phyloP scores from a whole-genome alignment of 1,140 invertebrate genomes.

The Matsumurasca onukii region DNA sequence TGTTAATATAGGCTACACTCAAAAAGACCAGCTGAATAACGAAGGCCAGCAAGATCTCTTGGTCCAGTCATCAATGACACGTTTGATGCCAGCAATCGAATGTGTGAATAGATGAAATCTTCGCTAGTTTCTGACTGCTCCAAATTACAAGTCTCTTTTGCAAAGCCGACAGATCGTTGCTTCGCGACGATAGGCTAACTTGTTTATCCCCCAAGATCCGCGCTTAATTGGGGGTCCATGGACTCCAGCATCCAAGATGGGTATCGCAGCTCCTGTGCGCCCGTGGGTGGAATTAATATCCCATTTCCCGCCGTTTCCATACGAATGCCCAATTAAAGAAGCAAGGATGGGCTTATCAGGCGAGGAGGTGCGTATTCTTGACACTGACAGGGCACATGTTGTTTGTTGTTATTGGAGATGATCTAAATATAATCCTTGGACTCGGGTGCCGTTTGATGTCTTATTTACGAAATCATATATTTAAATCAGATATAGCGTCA shows the following conservation, averaged over 20 bases:
- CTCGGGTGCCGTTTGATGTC: neutral
- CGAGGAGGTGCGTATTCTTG: no score
- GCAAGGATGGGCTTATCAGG: slow-evolving; percentile 5
- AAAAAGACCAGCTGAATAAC: no score
- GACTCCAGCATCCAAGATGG: neutral
- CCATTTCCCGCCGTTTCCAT: slow-evolving; percentile 17
- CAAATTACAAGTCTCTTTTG: no score
- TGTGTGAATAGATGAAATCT: no score
- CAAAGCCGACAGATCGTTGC: no score
- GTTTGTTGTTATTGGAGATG: slow-evolving; percentile 13
- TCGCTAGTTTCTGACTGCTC: no score
- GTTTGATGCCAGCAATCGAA: no score
- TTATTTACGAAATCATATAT: neutral
- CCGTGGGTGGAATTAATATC: slow-evolving; percentile 23
- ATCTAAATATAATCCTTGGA: neutral
- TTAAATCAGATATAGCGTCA: neutral
- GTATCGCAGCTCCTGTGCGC: slow-evolving; percentile 13
- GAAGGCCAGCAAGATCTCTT: no score
- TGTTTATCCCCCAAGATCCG: no score
- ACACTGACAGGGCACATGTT: neutral
- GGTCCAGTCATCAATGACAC: no score
- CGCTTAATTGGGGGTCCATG: neutral
- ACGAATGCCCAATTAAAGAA: slow-evolving; percentile 25
- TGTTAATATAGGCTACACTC: no score
- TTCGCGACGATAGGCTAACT: no score